These are phyloP conservation scores for Equus quagga DNA, from an alignment of 2,113 vertebrate species.

Conservation along the genomic window DNA sequence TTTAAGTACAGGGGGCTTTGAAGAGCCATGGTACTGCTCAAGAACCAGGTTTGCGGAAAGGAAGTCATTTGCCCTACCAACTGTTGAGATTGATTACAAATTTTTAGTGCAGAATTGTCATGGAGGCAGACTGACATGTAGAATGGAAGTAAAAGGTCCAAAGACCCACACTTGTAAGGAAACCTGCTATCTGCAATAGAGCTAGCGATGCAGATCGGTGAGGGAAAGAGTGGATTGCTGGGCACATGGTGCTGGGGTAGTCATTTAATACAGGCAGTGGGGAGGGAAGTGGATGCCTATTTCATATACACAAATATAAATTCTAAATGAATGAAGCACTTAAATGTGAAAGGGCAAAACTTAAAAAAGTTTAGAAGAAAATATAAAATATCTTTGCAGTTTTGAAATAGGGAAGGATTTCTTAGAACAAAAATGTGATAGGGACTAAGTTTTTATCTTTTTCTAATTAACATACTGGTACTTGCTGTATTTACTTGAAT, in stretches of 20 bases:
- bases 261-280: neutral
- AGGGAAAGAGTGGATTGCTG: neutral
- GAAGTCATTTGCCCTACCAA: neutral
- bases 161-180: neutral
- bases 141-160: neutral
- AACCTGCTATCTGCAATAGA: neutral
- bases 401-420: neutral
- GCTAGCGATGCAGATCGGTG: neutral
- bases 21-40: neutral
- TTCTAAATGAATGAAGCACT: neutral
- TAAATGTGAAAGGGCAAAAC: slow-evolving; percentile 18
- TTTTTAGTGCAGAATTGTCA: neutral
- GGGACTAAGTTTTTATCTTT: neutral
- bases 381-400: neutral
- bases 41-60: neutral
- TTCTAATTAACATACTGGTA: neutral
- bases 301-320: neutral
- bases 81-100: neutral
- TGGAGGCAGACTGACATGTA: neutral
- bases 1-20: neutral
- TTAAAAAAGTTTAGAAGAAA: neutral
- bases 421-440: neutral
- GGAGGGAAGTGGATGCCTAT: neutral
- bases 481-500: neutral
- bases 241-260: neutral